These are phyloP conservation scores for Chionis minor DNA, from an alignment of 2,113 vertebrate genomes.

Conservation along the genomic window DNA sequence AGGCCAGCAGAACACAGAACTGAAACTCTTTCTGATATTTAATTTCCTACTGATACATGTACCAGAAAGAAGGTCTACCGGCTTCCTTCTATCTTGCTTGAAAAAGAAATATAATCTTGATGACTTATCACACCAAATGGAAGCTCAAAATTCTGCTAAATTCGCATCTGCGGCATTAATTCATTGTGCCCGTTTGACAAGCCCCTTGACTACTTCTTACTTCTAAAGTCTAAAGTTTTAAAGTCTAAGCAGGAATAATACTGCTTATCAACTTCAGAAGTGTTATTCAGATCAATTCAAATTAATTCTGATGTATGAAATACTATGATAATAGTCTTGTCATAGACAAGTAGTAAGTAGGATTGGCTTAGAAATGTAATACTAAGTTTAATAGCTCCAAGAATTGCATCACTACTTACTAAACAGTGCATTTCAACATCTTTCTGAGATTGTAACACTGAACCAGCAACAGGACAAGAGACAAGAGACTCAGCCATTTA, in stretches of 20 bases:
- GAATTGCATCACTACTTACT: not conserved
- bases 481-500: not conserved
- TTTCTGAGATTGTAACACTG: not conserved
- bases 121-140: not conserved
- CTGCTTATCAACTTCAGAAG: not conserved
- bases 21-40: not conserved
- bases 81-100: not conserved
- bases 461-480: not conserved
- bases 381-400: not conserved
- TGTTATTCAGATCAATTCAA: not conserved
- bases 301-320: not conserved
- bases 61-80: not conserved
- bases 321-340: not conserved
- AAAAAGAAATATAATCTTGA: not conserved
- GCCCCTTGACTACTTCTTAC: not conserved
- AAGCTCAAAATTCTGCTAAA: not conserved
- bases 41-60: not conserved
- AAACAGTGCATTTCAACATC: not conserved
- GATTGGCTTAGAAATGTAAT: not conserved
- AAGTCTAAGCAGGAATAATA: not conserved
- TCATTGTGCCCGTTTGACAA: not conserved
- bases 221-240: not conserved
- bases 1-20: not conserved
- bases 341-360: not conserved
- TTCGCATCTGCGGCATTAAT: not conserved